phyloP scores from a whole-genome alignment of 2,797 vertebrate genomes.

The Heterohyrax brucei region DNA sequence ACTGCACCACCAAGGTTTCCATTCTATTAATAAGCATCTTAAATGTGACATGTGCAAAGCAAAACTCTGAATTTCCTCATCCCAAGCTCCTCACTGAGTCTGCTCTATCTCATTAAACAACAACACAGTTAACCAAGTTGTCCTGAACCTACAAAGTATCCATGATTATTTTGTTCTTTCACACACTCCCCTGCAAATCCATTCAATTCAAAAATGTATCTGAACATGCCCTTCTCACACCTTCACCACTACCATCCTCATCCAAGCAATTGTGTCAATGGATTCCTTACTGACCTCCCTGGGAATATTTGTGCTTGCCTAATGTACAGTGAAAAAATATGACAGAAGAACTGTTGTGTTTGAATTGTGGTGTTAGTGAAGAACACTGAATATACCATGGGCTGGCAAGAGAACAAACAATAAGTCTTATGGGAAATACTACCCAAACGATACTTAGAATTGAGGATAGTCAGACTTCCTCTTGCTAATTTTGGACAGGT shows the following conservation, averaged over 20 bases:
- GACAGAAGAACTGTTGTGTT: neutral
- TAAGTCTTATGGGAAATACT: neutral
- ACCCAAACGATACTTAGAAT: neutral
- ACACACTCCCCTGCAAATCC: neutral
- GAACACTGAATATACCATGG: neutral
- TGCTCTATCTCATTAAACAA: neutral
- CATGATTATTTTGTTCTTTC: neutral
- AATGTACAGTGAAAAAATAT: neutral
- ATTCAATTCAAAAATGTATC: slow-evolving; percentile 1
- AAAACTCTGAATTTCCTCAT: neutral
- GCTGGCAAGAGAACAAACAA: neutral
- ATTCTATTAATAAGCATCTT: neutral
- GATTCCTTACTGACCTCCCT: neutral
- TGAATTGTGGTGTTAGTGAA: neutral
- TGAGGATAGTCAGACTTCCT: neutral
- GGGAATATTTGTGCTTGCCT: neutral
- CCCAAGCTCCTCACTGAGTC: neutral
- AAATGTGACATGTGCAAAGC: neutral
- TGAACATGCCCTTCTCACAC: neutral
- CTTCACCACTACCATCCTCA: neutral
- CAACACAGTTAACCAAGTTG: neutral
- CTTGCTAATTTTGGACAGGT: neutral
- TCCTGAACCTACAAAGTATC: neutral
- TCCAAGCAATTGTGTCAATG: neutral
- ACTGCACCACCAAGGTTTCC: neutral